A percentile compares a stretch with the other conserved stretches of the same genome.
Evolutionary conservation across 2,113 vertebrate species (phyloP).

Genomic region (Chelonoidis abingdonii): DNA sequence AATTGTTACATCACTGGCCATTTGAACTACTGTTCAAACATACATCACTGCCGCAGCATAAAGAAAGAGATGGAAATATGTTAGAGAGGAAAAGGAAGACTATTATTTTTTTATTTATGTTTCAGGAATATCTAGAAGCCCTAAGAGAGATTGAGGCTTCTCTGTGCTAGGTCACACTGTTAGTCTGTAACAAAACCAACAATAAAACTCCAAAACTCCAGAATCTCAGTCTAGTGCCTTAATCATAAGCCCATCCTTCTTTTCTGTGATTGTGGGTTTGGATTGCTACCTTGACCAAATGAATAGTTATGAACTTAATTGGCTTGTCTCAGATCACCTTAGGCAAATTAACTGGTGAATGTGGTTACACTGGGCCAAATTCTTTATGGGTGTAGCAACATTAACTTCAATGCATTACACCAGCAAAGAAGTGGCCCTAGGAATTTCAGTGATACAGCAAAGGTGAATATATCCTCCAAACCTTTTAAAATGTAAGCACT

Average conservation of each 20-base stretch:
- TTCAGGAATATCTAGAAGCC: neutral
- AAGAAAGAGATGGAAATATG: neutral
- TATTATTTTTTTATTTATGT: neutral
- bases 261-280: neutral
- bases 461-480: neutral
- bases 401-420: neutral
- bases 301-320: neutral
- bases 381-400: neutral
- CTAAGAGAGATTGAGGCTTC: neutral
- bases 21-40: neutral
- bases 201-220: neutral
- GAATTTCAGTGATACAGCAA: neutral
- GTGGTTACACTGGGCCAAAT: neutral
- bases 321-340: neutral
- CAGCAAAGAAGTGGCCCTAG: neutral
- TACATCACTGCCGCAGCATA: neutral
- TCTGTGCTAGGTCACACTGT: neutral
- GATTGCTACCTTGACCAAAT: neutral
- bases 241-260: neutral
- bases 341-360: neutral
- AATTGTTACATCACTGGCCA: neutral
- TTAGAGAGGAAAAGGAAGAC: fast-evolving
- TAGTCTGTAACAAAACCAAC: neutral
- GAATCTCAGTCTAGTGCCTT: neutral
- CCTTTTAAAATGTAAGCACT: neutral